Percentiles rank a stretch among this genome's conserved stretches.
Evolutionary conservation across 53 echinoderm and acorn worm genomes (phyloP).

Genomic region (Echinarachnius parma): DNA sequence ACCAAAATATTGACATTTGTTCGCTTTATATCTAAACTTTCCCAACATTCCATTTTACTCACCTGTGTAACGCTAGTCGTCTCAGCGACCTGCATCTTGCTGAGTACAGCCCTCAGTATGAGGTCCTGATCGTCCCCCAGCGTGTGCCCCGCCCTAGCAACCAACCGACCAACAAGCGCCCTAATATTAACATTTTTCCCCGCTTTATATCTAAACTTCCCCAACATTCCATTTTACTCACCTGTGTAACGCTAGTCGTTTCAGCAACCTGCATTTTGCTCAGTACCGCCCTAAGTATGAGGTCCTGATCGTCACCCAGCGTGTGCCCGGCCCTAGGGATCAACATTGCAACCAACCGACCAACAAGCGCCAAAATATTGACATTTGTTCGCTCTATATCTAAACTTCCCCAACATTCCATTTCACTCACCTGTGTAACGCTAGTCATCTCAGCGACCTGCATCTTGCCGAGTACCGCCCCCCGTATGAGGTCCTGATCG

Average conservation of each 20-base stretch:
- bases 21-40: no score
- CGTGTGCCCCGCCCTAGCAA: constrained; percentile 70
- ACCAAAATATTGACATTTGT: no score
- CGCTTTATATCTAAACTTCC: no score
- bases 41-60: no score
- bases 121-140: constrained; percentile 59
- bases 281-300: constrained; percentile 60
- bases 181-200: no score
- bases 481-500: constrained; percentile 53
- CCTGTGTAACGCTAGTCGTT: constrained; percentile 71
- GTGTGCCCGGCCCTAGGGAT: constrained; percentile 75
- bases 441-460: constrained; percentile 70
- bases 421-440: constrained; percentile 71
- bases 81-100: constrained; percentile 83
- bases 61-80: constrained; percentile 75
- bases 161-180: constrained; percentile 79
- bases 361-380: no score
- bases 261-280: constrained; percentile 86
- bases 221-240: no score
- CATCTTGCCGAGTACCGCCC: constrained; percentile 80
- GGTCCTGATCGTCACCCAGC: constrained; percentile 58
- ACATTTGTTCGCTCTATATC: no score
- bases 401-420: no score
- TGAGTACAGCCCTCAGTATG: constrained; percentile 63
- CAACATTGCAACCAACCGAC: constrained; percentile 81